These are phyloP conservation scores for Meteorus colon DNA, from an alignment of 2,888 invertebrate species.

Conservation along the genomic window DNA sequence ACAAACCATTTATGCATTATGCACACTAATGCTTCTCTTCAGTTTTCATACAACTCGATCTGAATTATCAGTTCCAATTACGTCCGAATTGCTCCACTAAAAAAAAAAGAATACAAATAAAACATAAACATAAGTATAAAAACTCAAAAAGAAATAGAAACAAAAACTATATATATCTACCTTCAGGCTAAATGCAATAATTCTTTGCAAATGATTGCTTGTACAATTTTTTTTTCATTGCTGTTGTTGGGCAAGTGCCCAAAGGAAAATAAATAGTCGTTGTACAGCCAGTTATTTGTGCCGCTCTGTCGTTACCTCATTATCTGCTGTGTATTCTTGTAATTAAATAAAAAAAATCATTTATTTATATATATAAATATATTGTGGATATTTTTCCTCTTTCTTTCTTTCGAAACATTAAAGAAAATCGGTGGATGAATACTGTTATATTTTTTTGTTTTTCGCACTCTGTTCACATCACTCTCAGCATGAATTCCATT, in stretches of 20 bases:
- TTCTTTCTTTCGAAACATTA: background rate
- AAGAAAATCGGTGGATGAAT: constrained; percentile 10
- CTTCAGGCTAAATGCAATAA: constrained; percentile 32
- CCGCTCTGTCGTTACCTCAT: constrained; percentile 21
- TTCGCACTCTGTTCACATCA: background rate
- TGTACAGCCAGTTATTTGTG: constrained; percentile 19
- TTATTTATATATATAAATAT: background rate
- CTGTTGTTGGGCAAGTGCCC: constrained; percentile 8
- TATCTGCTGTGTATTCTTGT: constrained; percentile 7
- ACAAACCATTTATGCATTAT: background rate
- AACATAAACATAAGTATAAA: background rate
- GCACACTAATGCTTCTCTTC: background rate
- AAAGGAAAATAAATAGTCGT: constrained; percentile 27
- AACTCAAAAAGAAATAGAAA: constrained; percentile 6
- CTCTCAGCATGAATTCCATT: background rate
- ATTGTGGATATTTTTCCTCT: background rate
- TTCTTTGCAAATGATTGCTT: constrained; percentile 28
- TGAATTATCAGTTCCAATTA: background rate
- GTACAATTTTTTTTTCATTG: constrained; percentile 4
- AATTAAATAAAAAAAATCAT: constrained; percentile 7
- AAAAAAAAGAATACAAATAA: background rate
- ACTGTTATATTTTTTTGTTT: background rate
- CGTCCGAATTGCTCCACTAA: background rate
- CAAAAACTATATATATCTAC: constrained; percentile 24
- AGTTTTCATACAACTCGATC: background rate